Evolutionary conservation across 2,888 invertebrate species (phyloP), one percentile per base, ranked within the genome.

Genomic region (Dusona sp.): DNA sequence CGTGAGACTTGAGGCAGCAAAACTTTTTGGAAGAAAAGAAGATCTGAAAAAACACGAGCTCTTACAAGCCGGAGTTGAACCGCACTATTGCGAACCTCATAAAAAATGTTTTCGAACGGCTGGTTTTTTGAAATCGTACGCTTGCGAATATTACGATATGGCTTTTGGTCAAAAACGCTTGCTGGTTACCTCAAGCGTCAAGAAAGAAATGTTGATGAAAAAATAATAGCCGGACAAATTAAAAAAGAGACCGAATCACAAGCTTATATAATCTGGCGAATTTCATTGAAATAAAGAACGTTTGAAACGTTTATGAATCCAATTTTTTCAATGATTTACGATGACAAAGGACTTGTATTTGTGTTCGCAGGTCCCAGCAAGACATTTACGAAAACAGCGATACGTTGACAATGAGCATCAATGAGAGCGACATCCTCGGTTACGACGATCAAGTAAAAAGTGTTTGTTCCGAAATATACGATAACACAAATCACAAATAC

Each of bases 161-260:
- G 90, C 90, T 54, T 95, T 95, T 89, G 94, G 94, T 29, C 95
- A 95, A 89, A 91, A 92, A 83, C 92, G 95, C n/a, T n/a, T n/a
- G n/a, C n/a, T n/a, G n/a, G n/a, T 38, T 95, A 95, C 90, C 91
- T 96, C 38, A 94, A 94, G 83, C 95, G 93, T 84, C 96, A 96
- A 89, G 75, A 54, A 19, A 89, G 83, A 79, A 91, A 86, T 42
- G 78, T 88, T 33, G 90, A 91, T 83, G 87, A 82, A 22, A 74
- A 51, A 25, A 38, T 33, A 7, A 2, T 38, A 2, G 22, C 11
- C 8, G 57, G 57, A 16, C 11, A 36, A 25, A 13, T 42, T 61
- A 61, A 16, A 25, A 16, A 25, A n/a, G n/a, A 42, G 29, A 25
- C 16, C 22, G 19, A 74, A 16, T 11, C 6, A 19, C 13, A 8